Base-by-base conservation (phyloP, 1,140 invertebrate species). In the Sycobia sp. region DNA sequence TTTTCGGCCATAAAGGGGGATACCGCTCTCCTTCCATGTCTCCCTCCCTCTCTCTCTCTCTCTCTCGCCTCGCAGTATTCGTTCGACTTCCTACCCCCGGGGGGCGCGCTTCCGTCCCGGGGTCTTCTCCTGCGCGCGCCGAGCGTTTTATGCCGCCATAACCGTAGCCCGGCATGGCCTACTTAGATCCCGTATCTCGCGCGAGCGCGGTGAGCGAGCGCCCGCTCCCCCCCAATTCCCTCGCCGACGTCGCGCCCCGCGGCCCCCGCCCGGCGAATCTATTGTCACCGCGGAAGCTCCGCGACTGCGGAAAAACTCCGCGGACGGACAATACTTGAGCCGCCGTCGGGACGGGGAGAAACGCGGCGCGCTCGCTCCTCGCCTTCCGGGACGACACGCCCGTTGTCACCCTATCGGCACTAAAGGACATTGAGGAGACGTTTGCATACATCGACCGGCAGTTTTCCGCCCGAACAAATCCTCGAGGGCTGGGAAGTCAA, bases 171-270 rank as follows among this genome's bases (percentile, higher is more conserved):
- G 70, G 74, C 73, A 82, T 81, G 75, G 79, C 79, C 80, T 78
- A 82, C 81, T 82, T 82, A 82, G 81, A 82, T 82, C 78, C 73
- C 67, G 76, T 81, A 82, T 82, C 80, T n/a, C n/a, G n/a, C n/a
- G n/a, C n/a, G n/a, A n/a, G n/a, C n/a, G 77, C 23, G 25, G 13
- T 32, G 29, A n/a, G n/a, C n/a, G 16, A n/a, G 11, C 67, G 69
- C 58, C 27, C 5, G 18, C 18, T 16, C 32, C 7, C 67, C 54
- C 43, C n/a, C n/a, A n/a, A n/a, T n/a, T n/a, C n/a, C n/a, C n/a
- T n/a, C n/a, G n/a, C n/a, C n/a, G n/a, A n/a, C n/a, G n/a, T n/a
- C n/a, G n/a, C n/a, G n/a, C n/a, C n/a, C n/a, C n/a, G n/a, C n/a
- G n/a, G n/a, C n/a, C n/a, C n/a, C n/a, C n/a, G n/a, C n/a, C n/a